Evolutionary conservation across 2,113 vertebrate species (phyloP), one percentile per base, ranked within the genome.

Genomic region (Athene cunicularia): DNA sequence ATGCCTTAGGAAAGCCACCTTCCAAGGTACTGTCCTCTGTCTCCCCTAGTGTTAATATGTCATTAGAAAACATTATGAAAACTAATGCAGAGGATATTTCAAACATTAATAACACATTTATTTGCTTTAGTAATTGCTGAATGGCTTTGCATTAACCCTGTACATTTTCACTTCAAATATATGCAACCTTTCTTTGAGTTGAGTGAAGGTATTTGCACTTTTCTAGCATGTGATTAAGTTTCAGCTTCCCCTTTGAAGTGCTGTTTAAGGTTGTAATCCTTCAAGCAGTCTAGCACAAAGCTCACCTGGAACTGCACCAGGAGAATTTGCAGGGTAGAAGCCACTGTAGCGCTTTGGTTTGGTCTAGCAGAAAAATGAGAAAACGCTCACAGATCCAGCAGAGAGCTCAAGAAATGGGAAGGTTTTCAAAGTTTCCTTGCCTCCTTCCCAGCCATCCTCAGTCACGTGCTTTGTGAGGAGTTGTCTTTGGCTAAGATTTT

Each of bases 231-330:
- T 33, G 39, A 27, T 39, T 89, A 73, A 91, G 59, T 85, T 95
- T 59, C 73, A 91, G 39, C 66, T 75, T n/a, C 63, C 49, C 33
- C 66, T 96, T 95, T 95, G 86, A 96, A 75, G 49, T 45, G 27
- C 39, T 11, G 2, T 52, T 80, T 74, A 22, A 58, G 73, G 37
- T 27, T 14, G 2, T 72, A 96, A 89, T 91, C 39, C 64, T 75
- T 56, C 39, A 37, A 91, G 35, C 4, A 8, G 8, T 18, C 19
- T 47, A 75, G 59, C 67, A 80, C 33, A 88, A 60, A 93, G 82
- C 63, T 64, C 79, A 77, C 63, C 64, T 91, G 73, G 73, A 94
- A 22, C 45, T 18, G n/a, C 45, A 60, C 81, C 66, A 52, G 27
- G 37, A 33, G 0, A 0, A 23, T 87, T 84, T 75, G 68, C 39